Evolutionary conservation across 23 tunicate species (phyloP), one percentile per base, ranked within the genome.

Genomic region (Halocynthia roretzi): DNA sequence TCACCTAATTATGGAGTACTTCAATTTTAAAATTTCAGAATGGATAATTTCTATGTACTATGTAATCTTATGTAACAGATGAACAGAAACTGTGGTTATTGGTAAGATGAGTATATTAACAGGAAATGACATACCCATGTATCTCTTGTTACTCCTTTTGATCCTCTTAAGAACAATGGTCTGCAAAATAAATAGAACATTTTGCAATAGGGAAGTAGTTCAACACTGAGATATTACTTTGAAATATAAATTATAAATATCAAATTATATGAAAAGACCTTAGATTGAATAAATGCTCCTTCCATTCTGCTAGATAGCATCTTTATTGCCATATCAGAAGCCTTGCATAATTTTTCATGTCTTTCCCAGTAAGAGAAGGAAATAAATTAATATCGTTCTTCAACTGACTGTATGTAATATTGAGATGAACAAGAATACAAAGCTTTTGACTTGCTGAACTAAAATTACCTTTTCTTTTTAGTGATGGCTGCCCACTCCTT

Each of bases 291-390:
- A 56, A 90, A 90, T 6, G 97, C 84, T 15, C 53, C 20, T 40
- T 76, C 51, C 7, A 85, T 58, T 63, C 72, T 80, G 60, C 85
- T 90, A 7, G 84, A 83, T 40, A 90, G 80, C 81, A 90, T 81
- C 7, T 85, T 77, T 10, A 90, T 61, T 54, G 86, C 97, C 4
- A 73, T 70, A 71, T 90, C 97, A 18, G 60, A 79, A 31, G 96
- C 88, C 15, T 53, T 21, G 50, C 85, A 58, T 6, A 89, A 53
- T 53, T 67, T 80, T 53, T 74, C 78, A 56, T 74, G 78, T 8
- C 78, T 70, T 70, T 0, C 5, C 44, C 44, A 70, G 5, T 70
- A 31, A 8, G 1, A 17, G 4, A 5, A 70, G 10, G 5, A 70
- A 8, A 23, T 18, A 15, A 4, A 9, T 9, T 23, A 51, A 9